These are phyloP conservation scores for Lasioglossum zephyrum DNA, from an alignment of 2,888 invertebrate genomes.

Conservation along the genomic window DNA sequence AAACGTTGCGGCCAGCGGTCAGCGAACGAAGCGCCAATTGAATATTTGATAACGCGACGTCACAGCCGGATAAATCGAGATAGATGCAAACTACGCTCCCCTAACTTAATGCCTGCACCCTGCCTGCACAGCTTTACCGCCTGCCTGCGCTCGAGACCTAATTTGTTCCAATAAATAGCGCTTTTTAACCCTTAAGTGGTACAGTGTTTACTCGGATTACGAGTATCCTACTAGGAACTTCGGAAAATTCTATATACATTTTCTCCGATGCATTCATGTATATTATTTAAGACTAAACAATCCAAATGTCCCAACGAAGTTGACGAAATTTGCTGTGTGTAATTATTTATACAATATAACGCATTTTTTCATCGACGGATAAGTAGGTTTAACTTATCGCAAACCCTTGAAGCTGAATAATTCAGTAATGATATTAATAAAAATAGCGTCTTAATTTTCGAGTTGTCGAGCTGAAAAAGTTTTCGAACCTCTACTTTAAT, in stretches of 20 bases:
- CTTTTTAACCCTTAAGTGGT: background rate
- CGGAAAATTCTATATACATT: background rate
- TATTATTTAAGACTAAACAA: too few species aligned
- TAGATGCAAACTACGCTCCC: background rate
- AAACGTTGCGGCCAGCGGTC: background rate
- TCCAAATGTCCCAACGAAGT: too few species aligned
- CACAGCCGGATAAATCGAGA: background rate
- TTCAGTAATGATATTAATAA: too few species aligned
- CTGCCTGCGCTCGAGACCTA: background rate
- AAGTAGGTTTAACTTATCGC: too few species aligned
- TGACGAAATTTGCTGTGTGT: too few species aligned
- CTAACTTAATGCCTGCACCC: background rate
- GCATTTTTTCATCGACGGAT: too few species aligned
- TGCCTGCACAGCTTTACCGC: background rate
- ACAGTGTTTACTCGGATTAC: background rate
- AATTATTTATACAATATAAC: too few species aligned
- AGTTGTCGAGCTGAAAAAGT: too few species aligned
- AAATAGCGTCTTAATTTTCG: too few species aligned
- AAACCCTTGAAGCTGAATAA: too few species aligned
- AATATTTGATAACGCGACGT: slow-evolving; percentile 10
- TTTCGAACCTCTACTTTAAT: too few species aligned
- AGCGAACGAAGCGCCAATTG: background rate
- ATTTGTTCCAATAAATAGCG: background rate
- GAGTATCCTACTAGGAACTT: background rate
- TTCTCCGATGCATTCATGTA: background rate